Conservation (phyloP, 2,888 invertebrate species). For the Perithous albicinctus region DNA sequence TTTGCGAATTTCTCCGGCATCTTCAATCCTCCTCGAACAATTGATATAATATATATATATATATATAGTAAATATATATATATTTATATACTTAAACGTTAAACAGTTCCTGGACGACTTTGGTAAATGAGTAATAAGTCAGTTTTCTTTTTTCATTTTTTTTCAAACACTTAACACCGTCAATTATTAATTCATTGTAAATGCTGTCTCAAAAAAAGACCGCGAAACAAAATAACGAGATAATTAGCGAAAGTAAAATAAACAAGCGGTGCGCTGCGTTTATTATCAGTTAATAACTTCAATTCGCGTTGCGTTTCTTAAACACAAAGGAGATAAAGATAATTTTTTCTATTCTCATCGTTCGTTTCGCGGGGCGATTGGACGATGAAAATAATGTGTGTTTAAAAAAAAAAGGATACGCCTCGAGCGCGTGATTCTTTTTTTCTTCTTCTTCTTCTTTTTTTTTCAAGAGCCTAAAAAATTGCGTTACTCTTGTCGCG, state of each 20-base stretch:
- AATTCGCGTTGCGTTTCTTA: slow-evolving; percentile 56
- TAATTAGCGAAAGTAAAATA: not conserved
- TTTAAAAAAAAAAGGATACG: not conserved
- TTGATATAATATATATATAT: slow-evolving; percentile 37
- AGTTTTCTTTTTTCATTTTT: too few species aligned
- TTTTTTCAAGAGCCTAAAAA: not conserved
- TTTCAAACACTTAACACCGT: slow-evolving; percentile 45
- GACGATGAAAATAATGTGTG: not conserved
- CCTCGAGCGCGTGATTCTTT: too few species aligned
- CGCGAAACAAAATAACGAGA: slow-evolving; percentile 1
- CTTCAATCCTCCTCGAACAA: slow-evolving; percentile 43
- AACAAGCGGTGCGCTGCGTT: slow-evolving; percentile 11
- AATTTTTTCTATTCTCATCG: not conserved
- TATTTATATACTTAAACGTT: slow-evolving; percentile 50
- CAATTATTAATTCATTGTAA: slow-evolving; percentile 54
- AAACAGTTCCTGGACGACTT: slow-evolving; percentile 65
- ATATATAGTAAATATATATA: slow-evolving; percentile 17
- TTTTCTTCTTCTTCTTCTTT: not conserved
- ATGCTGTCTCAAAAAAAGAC: slow-evolving; percentile 48
- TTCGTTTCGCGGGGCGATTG: not conserved
- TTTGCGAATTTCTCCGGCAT: slow-evolving; percentile 50
- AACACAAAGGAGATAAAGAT: slow-evolving; percentile 25
- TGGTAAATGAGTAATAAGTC: slow-evolving; percentile 60
- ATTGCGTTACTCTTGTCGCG: slow-evolving; percentile 6
- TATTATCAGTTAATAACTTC: slow-evolving; percentile 13